A percentile compares a stretch with the other conserved stretches of the same genome.
Conservation (phyloP, 2,113 vertebrate genomes). For the Motacilla tschutschensis region DNA sequence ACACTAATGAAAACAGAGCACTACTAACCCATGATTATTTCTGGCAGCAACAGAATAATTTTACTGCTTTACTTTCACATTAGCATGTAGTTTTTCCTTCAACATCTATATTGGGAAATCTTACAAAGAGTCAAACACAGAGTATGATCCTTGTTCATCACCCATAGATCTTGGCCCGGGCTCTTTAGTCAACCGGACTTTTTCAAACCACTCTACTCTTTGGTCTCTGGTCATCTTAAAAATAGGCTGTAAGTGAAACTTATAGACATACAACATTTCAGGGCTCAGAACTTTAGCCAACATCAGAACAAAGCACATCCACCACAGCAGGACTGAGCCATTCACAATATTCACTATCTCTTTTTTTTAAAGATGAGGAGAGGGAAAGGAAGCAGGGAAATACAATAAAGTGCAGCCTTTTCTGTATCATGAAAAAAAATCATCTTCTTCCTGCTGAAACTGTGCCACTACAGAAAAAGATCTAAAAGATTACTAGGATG, state of each 20-base stretch:
- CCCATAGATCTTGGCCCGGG: accelerated
- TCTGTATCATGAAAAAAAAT: neutral
- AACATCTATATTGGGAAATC: neutral
- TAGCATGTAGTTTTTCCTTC: neutral
- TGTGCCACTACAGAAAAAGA: neutral
- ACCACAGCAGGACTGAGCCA: neutral
- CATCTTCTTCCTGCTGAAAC: neutral
- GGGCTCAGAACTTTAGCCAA: neutral
- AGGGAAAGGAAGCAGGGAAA: neutral
- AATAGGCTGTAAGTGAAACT: neutral
- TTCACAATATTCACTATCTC: neutral
- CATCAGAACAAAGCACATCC: neutral
- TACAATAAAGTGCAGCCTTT: neutral
- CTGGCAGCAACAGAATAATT: neutral
- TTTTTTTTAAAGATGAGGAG: neutral
- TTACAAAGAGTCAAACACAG: neutral
- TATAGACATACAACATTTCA: neutral
- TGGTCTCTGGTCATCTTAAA: neutral
- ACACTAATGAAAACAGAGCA: slow-evolving; percentile 5
- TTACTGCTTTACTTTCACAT: neutral
- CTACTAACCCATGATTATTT: slow-evolving; percentile 18
- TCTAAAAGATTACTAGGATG: neutral
- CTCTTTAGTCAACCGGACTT: neutral
- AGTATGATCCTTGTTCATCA: neutral
- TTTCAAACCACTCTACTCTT: neutral